Percentiles rank a stretch among this genome's conserved stretches.
These are phyloP conservation scores for Formica exsecta DNA, from an alignment of 1,140 invertebrate species.

Conservation along the genomic window DNA sequence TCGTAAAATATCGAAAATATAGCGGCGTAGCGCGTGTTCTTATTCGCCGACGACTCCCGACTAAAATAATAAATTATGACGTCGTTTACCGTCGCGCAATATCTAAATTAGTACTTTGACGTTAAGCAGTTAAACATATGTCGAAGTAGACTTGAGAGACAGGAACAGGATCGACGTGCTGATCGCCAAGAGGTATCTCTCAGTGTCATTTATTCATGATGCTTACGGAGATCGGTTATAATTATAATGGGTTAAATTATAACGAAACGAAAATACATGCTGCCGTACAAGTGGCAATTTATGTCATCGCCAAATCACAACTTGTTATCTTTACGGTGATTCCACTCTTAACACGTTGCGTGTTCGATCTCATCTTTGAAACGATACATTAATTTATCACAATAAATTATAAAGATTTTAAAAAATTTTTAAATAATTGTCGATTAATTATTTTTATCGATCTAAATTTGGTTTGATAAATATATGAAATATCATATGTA, in stretches of 20 bases:
- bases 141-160: neutral
- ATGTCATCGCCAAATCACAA: neutral
- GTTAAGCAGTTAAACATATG: conserved; percentile 25
- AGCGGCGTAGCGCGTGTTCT: neutral
- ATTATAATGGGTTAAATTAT: conserved; percentile 1
- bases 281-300: neutral
- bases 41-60: neutral
- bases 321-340: neutral
- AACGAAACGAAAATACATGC: conserved; percentile 15
- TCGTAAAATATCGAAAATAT: conserved; percentile 30
- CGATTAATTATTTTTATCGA: neutral
- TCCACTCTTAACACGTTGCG: neutral
- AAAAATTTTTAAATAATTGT: neutral
- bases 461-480: neutral
- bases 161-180: neutral
- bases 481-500: neutral
- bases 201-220: neutral
- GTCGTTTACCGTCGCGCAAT: conserved; percentile 29
- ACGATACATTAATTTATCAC: neutral
- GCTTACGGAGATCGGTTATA: neutral
- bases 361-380: neutral
- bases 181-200: neutral
- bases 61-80: conserved; percentile 35
- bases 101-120: conserved; percentile 30
- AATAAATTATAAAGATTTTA: neutral